phyloP scores from a whole-genome alignment of 2,888 invertebrate genomes.

The Cryptocheilus praepositus region DNA sequence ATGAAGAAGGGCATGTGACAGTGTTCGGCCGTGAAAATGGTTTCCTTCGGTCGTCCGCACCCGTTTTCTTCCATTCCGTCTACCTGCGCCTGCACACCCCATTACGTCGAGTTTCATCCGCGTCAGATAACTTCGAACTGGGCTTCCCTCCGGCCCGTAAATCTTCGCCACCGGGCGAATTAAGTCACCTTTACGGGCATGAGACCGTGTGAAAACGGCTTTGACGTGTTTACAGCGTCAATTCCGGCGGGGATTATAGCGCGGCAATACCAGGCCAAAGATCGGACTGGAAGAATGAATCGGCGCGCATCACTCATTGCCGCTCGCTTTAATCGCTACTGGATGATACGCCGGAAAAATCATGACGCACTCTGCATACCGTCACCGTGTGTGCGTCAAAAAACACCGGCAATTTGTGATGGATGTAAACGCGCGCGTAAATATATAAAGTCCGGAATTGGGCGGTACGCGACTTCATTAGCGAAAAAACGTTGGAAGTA shows the following conservation, averaged over 20 bases:
- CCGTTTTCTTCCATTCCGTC: constrained; percentile 21
- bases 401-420: too few species aligned
- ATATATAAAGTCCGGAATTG: too few species aligned
- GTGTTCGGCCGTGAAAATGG: too few species aligned
- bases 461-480: too few species aligned
- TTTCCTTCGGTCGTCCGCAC: neutral
- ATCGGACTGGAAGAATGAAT: neutral
- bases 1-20: neutral
- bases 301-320: neutral
- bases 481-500: too few species aligned
- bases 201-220: constrained; percentile 45
- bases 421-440: too few species aligned
- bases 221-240: constrained; percentile 40
- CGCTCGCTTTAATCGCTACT: too few species aligned
- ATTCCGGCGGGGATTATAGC: constrained; percentile 17
- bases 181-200: constrained; percentile 50
- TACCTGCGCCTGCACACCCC: constrained; percentile 37
- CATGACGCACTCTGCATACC: too few species aligned
- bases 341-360: too few species aligned
- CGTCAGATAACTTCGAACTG: too few species aligned
- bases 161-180: constrained; percentile 52
- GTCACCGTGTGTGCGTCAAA: too few species aligned
- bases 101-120: constrained; percentile 30
- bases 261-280: neutral
- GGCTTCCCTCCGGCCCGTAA: constrained; percentile 41